Conservation (phyloP, 1,140 invertebrate species). For the Halyomorpha halys region DNA sequence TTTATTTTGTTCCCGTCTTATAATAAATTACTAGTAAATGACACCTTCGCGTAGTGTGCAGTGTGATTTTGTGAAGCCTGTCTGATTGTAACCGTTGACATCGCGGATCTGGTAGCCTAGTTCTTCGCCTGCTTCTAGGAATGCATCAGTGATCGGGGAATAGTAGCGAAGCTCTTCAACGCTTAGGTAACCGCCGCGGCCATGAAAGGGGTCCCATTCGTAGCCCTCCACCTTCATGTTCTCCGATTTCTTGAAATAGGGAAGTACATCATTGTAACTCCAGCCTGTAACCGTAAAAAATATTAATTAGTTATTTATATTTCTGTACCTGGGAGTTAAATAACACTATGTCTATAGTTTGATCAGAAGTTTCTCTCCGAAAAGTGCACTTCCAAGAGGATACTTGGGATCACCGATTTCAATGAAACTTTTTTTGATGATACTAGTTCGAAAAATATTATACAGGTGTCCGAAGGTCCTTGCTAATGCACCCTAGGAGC, state of each 20-base stretch:
- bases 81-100: conserved; percentile 62
- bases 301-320: no score
- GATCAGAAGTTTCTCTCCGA: no score
- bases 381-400: no score
- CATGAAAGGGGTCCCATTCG: conserved; percentile 53
- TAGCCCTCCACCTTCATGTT: conserved; percentile 52
- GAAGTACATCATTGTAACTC: conserved; percentile 64
- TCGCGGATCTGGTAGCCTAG: conserved; percentile 59
- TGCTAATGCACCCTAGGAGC: no score
- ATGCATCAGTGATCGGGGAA: conserved; percentile 49
- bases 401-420: no score
- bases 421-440: no score
- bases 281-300: conserved; percentile 43
- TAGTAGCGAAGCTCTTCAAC: conserved; percentile 52
- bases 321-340: no score
- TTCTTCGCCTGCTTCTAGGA: conserved; percentile 56
- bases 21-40: no score
- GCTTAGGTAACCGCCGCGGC: conserved; percentile 50
- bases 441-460: no score
- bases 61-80: conserved; percentile 58
- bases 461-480: no score
- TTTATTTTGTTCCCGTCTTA: no score
- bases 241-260: conserved; percentile 69
- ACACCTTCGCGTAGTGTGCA: conserved; percentile 67
- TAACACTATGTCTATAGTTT: no score